Percentiles rank a stretch among this genome's conserved stretches.
Evolutionary conservation across 2,888 invertebrate species (phyloP).

Genomic region (Limenitis camilla): DNA sequence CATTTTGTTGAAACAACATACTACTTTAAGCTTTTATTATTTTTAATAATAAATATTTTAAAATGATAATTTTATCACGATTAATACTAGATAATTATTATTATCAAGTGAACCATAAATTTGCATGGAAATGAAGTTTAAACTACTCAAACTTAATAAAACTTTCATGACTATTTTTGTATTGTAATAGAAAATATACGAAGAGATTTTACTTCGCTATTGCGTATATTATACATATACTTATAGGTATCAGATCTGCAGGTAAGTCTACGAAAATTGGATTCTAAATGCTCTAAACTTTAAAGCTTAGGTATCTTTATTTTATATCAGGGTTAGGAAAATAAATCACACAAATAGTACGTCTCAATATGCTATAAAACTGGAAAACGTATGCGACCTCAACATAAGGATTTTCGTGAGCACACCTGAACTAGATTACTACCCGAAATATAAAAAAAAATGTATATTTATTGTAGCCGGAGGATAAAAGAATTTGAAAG

Average conservation of each 20-base stretch:
- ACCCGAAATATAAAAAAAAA: constrained; percentile 63
- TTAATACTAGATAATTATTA: no score
- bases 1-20: no score
- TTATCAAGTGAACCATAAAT: no score
- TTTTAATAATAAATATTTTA: no score
- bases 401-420: constrained; percentile 58
- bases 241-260: neutral
- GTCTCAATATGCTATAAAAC: constrained; percentile 73
- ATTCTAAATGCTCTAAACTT: constrained; percentile 48
- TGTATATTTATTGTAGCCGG: constrained; percentile 53
- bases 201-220: neutral
- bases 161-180: no score
- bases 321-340: constrained; percentile 42
- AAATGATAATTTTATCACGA: no score
- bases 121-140: no score
- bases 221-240: neutral
- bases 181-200: no score
- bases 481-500: constrained; percentile 54
- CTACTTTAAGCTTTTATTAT: no score
- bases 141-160: no score
- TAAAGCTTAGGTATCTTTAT: constrained; percentile 42
- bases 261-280: constrained; percentile 11
- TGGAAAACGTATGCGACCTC: constrained; percentile 61
- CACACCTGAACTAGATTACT: constrained; percentile 71
- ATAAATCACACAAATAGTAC: constrained; percentile 62